Evolutionary conservation across 2,113 vertebrate species (phyloP).

Genomic region (Setophaga petechia): DNA sequence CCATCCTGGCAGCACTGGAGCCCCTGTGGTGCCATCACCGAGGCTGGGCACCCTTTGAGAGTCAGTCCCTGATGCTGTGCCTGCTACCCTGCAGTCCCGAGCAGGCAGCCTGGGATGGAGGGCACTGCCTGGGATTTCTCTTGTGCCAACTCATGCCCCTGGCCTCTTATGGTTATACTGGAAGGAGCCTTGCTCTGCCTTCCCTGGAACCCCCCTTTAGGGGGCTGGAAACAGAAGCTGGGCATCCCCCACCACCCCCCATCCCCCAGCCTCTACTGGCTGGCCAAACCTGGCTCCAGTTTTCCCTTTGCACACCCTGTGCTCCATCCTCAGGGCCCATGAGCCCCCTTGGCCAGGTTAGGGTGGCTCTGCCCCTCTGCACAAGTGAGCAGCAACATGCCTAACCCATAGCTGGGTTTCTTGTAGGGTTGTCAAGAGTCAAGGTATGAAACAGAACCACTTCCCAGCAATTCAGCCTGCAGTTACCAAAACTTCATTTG

Average conservation of each 20-base stretch:
- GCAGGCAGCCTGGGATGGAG: rapidly evolving
- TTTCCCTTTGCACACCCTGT: neutral
- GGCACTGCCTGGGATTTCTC: rapidly evolving
- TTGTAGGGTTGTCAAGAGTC: neutral
- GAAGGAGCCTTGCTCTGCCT: neutral
- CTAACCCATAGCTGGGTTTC: neutral
- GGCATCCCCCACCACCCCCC: rapidly evolving
- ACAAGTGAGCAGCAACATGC: rapidly evolving
- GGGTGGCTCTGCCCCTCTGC: neutral
- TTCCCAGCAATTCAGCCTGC: neutral
- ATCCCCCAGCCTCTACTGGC: neutral
- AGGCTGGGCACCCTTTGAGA: neutral
- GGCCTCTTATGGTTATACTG: neutral
- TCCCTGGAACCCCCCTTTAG: neutral
- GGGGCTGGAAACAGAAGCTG: neutral
- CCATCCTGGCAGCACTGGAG: neutral
- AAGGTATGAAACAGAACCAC: rapidly evolving
- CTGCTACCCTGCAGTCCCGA: rapidly evolving
- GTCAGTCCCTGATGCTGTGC: neutral
- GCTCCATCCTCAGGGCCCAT: rapidly evolving
- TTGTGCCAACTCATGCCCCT: rapidly evolving
- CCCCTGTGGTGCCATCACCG: rapidly evolving
- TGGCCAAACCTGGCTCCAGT: neutral
- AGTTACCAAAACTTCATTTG: neutral
- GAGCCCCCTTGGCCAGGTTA: too few species aligned